These are phyloP conservation scores for Lypha dubia DNA, from an alignment of 2,888 invertebrate genomes.

Conservation along the genomic window DNA sequence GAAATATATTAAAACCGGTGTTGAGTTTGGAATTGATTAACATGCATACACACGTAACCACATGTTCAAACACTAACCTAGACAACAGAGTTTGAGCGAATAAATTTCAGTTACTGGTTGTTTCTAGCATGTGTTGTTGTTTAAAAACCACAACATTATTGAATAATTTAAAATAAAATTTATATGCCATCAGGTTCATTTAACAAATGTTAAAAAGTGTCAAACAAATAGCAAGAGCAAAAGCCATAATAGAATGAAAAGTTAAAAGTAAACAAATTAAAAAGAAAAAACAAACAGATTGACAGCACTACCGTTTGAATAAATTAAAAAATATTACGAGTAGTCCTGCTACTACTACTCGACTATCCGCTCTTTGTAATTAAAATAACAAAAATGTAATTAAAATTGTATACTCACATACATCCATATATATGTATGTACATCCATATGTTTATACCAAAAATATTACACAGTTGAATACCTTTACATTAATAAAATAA, in stretches of 20 bases:
- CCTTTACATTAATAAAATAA: neutral
- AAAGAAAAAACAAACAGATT: conserved; percentile 4
- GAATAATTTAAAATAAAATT: conserved; percentile 13
- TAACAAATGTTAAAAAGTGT: conserved; percentile 67
- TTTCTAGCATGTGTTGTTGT: neutral
- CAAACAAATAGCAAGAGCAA: conserved; percentile 39
- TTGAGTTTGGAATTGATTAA: conserved; percentile 27
- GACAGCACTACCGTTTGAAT: neutral
- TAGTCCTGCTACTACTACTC: neutral
- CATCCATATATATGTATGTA: neutral
- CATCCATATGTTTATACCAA: too few species aligned
- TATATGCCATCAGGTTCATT: conserved; percentile 63
- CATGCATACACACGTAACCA: neutral
- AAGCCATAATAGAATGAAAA: conserved; percentile 66
- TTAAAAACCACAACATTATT: conserved; percentile 14
- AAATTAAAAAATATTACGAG: neutral
- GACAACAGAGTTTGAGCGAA: neutral
- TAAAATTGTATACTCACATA: neutral
- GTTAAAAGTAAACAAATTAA: conserved; percentile 73
- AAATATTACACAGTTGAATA: neutral
- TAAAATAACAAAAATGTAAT: conserved; percentile 1
- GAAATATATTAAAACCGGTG: conserved; percentile 73
- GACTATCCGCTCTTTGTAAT: neutral
- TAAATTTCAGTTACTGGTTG: neutral
- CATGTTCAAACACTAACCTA: conserved; percentile 4